Conservation (phyloP, 2,113 vertebrate species). For the Microtus ochrogaster region DNA sequence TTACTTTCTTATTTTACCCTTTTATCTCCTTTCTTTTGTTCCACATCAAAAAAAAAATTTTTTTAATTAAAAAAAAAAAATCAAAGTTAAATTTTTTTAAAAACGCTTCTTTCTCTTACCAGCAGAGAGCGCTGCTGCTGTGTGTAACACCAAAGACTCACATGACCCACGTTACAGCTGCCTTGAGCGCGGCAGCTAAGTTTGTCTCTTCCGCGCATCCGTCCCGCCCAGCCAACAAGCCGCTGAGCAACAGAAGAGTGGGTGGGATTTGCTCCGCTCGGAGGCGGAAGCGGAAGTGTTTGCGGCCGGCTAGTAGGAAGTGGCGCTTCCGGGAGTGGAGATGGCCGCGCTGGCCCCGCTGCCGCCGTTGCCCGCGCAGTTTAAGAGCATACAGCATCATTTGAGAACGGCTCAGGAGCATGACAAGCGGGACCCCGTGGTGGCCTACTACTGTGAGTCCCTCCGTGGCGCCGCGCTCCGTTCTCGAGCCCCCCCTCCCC, state of each 20-base stretch:
- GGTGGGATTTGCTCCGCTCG: not conserved
- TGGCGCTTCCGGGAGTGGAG: accelerated
- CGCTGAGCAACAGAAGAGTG: not conserved
- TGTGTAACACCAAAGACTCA: accelerated
- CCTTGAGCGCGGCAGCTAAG: not conserved
- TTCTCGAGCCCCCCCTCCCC: not conserved
- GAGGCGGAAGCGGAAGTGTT: constrained; percentile 85
- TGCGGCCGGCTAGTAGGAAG: not conserved
- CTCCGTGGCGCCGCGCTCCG: not conserved
- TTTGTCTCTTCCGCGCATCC: not conserved
- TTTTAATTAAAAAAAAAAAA: not conserved
- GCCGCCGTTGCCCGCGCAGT: constrained; percentile 88
- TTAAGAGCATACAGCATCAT: constrained; percentile 94
- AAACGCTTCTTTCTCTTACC: not conserved
- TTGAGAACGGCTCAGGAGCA: constrained; percentile 96
- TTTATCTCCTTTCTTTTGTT: not conserved
- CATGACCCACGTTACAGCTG: accelerated
- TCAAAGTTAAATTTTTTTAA: not conserved
- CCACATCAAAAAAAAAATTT: not conserved
- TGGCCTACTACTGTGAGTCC: constrained; percentile 97
- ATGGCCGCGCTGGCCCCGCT: constrained; percentile 87
- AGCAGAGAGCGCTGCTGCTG: constrained; percentile 63
- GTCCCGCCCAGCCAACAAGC: not conserved
- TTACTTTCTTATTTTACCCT: not conserved
- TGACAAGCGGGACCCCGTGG: constrained; percentile 95